phyloP scores from a whole-genome alignment of 2,113 vertebrate species.

The Leptobrachium leishanense region DNA sequence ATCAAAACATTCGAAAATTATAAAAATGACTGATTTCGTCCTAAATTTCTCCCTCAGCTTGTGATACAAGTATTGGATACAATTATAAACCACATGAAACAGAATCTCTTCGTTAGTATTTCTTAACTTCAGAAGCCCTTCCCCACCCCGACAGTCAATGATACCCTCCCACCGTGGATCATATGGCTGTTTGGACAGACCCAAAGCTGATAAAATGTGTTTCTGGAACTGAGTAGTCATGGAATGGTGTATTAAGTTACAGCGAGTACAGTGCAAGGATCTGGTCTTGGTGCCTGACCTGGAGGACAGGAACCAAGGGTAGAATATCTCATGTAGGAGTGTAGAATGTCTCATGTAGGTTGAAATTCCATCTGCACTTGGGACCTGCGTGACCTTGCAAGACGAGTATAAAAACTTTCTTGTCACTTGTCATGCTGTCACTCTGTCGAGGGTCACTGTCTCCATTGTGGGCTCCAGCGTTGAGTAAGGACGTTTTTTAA shows the following conservation, averaged over 20 bases:
- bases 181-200: background rate
- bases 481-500: background rate
- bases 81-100: too few species aligned
- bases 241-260: slow-evolving; percentile 15
- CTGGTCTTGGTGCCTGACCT: slow-evolving; percentile 11
- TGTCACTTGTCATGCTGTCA: slow-evolving; percentile 15
- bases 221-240: background rate
- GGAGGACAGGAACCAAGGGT: background rate
- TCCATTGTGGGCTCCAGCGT: background rate
- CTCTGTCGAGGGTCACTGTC: background rate
- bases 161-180: background rate
- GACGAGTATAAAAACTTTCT: background rate
- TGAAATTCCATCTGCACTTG: slow-evolving; percentile 29
- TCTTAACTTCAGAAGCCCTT: too few species aligned
- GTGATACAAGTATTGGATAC: too few species aligned
- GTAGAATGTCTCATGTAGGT: slow-evolving; percentile 5
- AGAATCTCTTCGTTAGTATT: too few species aligned
- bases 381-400: slow-evolving; percentile 6
- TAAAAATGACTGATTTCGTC: too few species aligned
- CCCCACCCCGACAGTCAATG: background rate
- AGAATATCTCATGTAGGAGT: background rate
- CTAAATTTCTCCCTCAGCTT: too few species aligned
- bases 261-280: background rate
- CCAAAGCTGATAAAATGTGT: background rate
- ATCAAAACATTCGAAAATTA: too few species aligned